A percentile compares a stretch with the other conserved stretches of the same genome.
Evolutionary conservation across 2,888 invertebrate genomes (phyloP).

Genomic region (Pristionchus fissidentatus): DNA sequence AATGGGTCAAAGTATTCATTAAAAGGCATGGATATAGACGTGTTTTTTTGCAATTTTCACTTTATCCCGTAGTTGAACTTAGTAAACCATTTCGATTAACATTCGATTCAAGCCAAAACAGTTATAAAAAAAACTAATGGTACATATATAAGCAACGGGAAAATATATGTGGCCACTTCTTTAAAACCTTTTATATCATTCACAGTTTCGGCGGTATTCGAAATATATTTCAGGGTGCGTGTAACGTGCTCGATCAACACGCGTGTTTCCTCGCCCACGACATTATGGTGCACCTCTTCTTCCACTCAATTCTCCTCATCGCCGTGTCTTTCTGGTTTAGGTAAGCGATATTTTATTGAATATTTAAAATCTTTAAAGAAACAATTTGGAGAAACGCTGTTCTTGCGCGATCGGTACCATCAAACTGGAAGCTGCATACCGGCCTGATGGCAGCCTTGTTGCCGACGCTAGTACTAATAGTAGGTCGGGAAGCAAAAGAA

Average conservation of each 20-base stretch:
- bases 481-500: neutral
- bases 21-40: no score
- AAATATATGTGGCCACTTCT: no score
- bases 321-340: conserved; percentile 20
- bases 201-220: neutral
- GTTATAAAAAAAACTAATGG: no score
- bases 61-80: no score
- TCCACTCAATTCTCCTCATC: neutral
- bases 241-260: neutral
- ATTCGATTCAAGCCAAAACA: no score
- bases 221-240: neutral
- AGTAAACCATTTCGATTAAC: no score
- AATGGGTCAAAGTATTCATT: no score
- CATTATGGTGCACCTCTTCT: conserved; percentile 13
- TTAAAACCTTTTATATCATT: no score
- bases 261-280: conserved; percentile 1
- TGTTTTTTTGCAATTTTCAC: no score
- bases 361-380: neutral
- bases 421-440: neutral
- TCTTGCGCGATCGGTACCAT: neutral
- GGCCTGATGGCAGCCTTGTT: neutral
- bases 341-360: neutral
- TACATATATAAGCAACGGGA: no score
- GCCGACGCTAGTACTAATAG: conserved; percentile 2
- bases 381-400: neutral